Percentiles rank a stretch among this genome's conserved stretches.
Evolutionary conservation across 2,797 vertebrate genomes (phyloP).

Genomic region (Distichodus sexfasciatus): DNA sequence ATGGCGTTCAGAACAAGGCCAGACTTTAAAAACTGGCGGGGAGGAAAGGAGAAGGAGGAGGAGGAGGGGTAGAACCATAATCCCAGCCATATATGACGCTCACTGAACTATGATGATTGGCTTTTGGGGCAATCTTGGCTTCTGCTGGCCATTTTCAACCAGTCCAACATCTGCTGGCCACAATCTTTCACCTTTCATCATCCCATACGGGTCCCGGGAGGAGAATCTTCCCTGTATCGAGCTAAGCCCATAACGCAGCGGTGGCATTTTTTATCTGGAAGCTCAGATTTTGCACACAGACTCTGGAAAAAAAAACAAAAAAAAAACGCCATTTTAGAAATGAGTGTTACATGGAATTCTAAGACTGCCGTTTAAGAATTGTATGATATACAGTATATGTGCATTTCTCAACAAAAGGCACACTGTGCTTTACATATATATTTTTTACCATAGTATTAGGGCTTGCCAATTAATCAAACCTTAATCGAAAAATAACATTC

Average conservation of each 20-base stretch:
- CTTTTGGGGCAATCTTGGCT: slow-evolving; percentile 59
- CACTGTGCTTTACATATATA: no score
- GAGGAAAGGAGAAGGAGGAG: slow-evolving; percentile 50
- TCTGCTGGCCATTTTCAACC: slow-evolving; percentile 53
- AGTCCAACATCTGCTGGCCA: slow-evolving; percentile 69
- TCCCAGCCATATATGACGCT: slow-evolving; percentile 55
- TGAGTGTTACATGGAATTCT: no score
- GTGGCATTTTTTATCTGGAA: slow-evolving; percentile 55
- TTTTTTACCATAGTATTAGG: no score
- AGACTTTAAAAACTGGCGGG: slow-evolving; percentile 62
- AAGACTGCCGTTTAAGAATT: no score
- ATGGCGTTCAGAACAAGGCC: slow-evolving; percentile 47
- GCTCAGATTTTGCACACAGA: not conserved
- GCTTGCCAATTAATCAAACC: no score
- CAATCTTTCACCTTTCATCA: slow-evolving; percentile 65
- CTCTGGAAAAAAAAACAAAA: no score
- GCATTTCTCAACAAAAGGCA: no score
- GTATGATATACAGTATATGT: no score
- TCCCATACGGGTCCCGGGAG: slow-evolving; percentile 62
- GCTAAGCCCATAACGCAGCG: slow-evolving; percentile 60
- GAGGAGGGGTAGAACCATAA: slow-evolving; percentile 51
- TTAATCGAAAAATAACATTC: no score
- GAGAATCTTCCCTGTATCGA: slow-evolving; percentile 62
- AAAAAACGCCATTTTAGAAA: slow-evolving; percentile 53
- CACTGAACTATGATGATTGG: slow-evolving; percentile 56